Base-by-base conservation (phyloP, 2,888 invertebrate genomes). In the Uropetala carovei region DNA sequence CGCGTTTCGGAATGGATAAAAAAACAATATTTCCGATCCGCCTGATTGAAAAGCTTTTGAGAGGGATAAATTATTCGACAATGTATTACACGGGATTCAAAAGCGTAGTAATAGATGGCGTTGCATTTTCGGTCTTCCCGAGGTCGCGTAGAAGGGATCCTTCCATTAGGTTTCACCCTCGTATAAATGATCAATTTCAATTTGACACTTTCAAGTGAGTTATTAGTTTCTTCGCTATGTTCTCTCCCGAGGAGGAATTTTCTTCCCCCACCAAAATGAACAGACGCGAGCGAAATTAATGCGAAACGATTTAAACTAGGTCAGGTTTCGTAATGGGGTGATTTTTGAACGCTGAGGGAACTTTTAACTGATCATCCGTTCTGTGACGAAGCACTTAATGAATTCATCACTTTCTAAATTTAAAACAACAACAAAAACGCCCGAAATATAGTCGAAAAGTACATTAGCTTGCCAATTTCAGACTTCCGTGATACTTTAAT, bases 151-250 rank as follows among this genome's bases (percentile, higher is more conserved):
- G 43, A 43, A 43, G 43, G 68, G 22, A 16, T n/a, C 68, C 22
- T 68, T 68, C 9, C 68, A 68, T 68, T 68, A 68, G 68, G 68
- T n/a, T n/a, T n/a, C n/a, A 43, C 22, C 18, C 68, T 7, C 18
- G 68, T n/a, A 43, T 9, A 68, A 68, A 18, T 9, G 68, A n/a
- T 68, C 68, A 22, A 68, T 68, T 68, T 68, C 68, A 68, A 68
- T 68, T 68, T 68, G 68, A 68, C 68, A 68, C 22, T n/a, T 11
- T 68, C 68, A 68, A 68, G 43, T 18, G 68, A 18, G 68, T 68
- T 68, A 68, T 68, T 64, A 64, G 64, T 64, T 64, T 68, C 68
- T 68, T 10, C 68, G 68, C 68, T 22, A 68, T n/a, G n/a, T 68
- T 68, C 68, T 18, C 68, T 68, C 13, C 43, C 68, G 68, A 68